phyloP scores from a whole-genome alignment of 2,888 invertebrate genomes.

The Theodoxus fluviatilis region DNA sequence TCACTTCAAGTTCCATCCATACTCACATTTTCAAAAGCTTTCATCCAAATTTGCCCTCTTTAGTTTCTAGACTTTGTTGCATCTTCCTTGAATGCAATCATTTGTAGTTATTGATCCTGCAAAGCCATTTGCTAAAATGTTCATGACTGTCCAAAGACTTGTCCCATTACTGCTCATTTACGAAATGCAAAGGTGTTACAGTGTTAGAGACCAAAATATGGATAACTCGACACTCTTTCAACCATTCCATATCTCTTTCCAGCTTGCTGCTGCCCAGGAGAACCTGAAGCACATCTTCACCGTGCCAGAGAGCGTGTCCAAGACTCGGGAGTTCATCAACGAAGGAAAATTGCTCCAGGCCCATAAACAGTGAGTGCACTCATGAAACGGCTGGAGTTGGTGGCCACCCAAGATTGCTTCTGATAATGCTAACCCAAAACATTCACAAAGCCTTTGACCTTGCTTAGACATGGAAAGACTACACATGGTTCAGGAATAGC shows the following conservation, averaged over 20 bases:
- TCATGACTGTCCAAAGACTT: no score
- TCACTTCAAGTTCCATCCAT: no score
- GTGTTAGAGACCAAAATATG: no score
- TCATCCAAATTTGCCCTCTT: conserved; percentile 9
- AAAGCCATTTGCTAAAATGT: no score
- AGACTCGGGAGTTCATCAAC: conserved; percentile 90
- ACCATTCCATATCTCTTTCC: conserved; percentile 29
- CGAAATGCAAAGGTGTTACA: no score
- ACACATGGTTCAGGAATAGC: neutral
- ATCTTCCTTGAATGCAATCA: no score
- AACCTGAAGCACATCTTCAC: conserved; percentile 98
- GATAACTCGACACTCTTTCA: no score
- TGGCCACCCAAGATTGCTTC: neutral
- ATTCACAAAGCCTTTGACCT: neutral
- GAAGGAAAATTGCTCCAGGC: conserved; percentile 94
- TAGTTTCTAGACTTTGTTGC: no score
- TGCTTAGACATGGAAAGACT: neutral
- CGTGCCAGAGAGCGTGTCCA: conserved; percentile 93
- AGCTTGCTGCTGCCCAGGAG: conserved; percentile 94
- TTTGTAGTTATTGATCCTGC: no score
- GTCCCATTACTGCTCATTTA: no score
- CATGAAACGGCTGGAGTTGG: neutral
- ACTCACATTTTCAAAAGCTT: no score
- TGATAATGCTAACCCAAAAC: neutral
- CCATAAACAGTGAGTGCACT: conserved; percentile 74